Evolutionary conservation across 2,797 vertebrate genomes (phyloP).

Genomic region (Eospalax fontanierii): DNA sequence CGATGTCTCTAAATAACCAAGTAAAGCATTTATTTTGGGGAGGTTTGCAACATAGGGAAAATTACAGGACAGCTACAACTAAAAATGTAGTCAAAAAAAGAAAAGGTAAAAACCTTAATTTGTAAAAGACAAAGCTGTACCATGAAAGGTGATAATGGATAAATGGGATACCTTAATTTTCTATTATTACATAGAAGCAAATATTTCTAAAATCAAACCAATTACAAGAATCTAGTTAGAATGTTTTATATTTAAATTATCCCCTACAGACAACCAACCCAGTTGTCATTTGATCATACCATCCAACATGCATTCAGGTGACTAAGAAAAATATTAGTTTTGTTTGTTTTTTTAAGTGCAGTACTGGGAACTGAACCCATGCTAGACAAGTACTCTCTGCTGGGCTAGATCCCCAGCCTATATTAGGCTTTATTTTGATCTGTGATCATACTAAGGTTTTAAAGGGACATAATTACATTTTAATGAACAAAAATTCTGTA

Average conservation of each 20-base stretch:
- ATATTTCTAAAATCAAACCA: conserved; percentile 63
- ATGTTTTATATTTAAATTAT: conserved; percentile 63
- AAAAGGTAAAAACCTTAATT: conserved; percentile 62
- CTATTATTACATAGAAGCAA: conserved; percentile 54
- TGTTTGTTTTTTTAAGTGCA: not conserved
- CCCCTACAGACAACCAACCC: not conserved
- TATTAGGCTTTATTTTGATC: conserved; percentile 35
- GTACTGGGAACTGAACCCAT: not conserved
- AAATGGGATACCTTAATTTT: conserved; percentile 35
- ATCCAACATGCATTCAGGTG: conserved; percentile 3
- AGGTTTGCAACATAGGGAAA: conserved; percentile 3
- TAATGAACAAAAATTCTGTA: conserved; percentile 54
- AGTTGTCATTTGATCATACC: conserved; percentile 50
- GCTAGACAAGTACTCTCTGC: too few species aligned
- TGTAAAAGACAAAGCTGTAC: conserved; percentile 61
- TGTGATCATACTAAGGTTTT: not conserved
- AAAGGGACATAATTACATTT: conserved; percentile 38
- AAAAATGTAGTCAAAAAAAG: conserved; percentile 23
- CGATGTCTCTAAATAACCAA: conserved; percentile 37
- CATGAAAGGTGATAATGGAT: conserved; percentile 10
- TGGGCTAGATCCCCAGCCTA: not conserved
- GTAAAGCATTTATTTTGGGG: conserved; percentile 65
- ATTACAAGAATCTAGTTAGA: conserved; percentile 43
- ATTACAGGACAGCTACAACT: conserved; percentile 18
- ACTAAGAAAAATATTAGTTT: not conserved